Conservation (phyloP, 2,797 vertebrate species). For the Petrocephalus schoutedeni region DNA sequence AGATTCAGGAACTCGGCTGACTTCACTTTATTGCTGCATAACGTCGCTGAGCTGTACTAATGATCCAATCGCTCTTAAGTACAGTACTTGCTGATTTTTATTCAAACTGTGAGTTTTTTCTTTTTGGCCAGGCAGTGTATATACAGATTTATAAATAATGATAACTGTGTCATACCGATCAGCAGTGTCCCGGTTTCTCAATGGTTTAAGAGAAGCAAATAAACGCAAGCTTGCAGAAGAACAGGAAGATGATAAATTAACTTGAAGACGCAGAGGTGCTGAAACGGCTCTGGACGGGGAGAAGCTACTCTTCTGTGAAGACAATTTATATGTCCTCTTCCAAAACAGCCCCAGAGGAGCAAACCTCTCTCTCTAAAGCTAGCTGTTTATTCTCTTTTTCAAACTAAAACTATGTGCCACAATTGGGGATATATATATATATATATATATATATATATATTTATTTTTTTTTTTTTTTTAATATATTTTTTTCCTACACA, state of each 20-base stretch:
- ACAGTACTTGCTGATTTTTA: too few relatives aligned
- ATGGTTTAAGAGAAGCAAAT: conserved; percentile 57
- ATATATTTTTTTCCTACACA: too few relatives aligned
- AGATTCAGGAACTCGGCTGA: too few relatives aligned
- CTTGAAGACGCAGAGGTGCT: conserved; percentile 58
- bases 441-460: background rate
- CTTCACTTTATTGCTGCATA: too few relatives aligned
- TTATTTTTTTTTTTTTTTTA: too few relatives aligned
- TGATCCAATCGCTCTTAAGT: too few relatives aligned
- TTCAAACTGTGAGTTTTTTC: too few relatives aligned
- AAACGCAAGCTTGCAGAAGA: conserved; percentile 57
- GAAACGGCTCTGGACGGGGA: conserved; percentile 48
- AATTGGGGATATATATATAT: background rate
- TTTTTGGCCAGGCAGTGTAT: background rate
- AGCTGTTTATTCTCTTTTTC: background rate
- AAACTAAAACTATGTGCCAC: background rate
- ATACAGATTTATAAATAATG: background rate
- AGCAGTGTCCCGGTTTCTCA: background rate
- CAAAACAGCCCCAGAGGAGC: conserved; percentile 44
- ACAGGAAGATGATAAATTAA: conserved; percentile 52
- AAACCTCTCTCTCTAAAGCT: conserved; percentile 6
- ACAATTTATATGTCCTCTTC: conserved; percentile 53
- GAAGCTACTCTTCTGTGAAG: conserved; percentile 55
- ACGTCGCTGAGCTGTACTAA: too few relatives aligned
- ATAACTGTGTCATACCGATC: background rate